These are phyloP conservation scores for Xestoiulus laeticollis DNA, from an alignment of 2,888 invertebrate species.

Conservation along the genomic window DNA sequence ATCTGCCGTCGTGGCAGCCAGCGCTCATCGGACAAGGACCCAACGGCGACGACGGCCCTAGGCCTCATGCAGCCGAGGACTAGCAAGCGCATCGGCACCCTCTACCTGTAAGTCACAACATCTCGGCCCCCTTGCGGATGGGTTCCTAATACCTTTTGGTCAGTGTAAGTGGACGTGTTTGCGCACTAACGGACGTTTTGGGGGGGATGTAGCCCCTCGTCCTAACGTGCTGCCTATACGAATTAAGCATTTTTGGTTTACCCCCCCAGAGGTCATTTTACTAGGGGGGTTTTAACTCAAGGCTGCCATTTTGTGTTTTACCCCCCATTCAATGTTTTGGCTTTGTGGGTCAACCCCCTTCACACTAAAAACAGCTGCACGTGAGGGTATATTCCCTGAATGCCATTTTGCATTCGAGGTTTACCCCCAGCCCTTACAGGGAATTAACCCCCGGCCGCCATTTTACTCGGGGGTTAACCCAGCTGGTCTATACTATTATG, in stretches of 20 bases:
- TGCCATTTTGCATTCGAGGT: too few relatives aligned
- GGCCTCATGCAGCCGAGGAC: constrained; percentile 5
- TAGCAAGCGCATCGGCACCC: constrained; percentile 69
- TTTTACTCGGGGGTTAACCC: not conserved
- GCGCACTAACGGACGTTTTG: not conserved
- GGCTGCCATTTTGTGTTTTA: too few relatives aligned
- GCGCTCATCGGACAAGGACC: constrained; percentile 32
- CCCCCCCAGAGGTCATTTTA: too few relatives aligned
- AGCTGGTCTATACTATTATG: not conserved
- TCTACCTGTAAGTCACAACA: constrained; percentile 67
- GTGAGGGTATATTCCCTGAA: too few relatives aligned
- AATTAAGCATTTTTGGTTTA: too few relatives aligned
- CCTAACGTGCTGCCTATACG: too few relatives aligned
- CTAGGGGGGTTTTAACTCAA: too few relatives aligned
- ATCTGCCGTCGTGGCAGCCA: constrained; percentile 43
- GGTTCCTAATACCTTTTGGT: not conserved
- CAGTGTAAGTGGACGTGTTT: not conserved
- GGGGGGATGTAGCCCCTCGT: too few relatives aligned
- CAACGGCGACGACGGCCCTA: not conserved
- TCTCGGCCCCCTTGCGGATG: not conserved
- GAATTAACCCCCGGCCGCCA: not conserved
- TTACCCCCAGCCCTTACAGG: not conserved
- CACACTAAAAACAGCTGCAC: too few relatives aligned
- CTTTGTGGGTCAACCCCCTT: too few relatives aligned
- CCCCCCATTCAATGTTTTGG: too few relatives aligned